Evolutionary conservation across 2,888 invertebrate species (phyloP), one percentile per base, ranked within the genome.

Genomic region (Norana najaformis): DNA sequence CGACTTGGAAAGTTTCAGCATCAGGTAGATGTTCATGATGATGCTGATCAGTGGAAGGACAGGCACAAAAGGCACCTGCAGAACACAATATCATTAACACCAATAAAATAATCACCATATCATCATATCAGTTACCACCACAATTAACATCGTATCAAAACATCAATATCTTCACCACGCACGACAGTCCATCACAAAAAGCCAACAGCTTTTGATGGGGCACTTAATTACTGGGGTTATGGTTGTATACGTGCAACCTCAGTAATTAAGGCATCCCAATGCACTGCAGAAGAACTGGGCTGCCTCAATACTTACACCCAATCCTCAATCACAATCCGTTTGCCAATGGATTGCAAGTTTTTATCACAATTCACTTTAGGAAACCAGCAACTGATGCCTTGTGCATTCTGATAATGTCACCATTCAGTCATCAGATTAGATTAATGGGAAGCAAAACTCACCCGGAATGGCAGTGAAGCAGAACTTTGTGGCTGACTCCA

Each of bases 1-100:
- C 92, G 96, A 95, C 0, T 95, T 93, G 92, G 97, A 97, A 92
- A 98, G 95, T 95, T 97, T 96, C 90, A 97, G 95, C 97, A 98
- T 97, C 37, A 98, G 95, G 94, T 97, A 97, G 90, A 97, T 96
- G 94, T 98, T 98, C 82, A 93, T 92, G 85, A 93, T 92, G 89
- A 94, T 94, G 39, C 94, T 94, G 36, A 93, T 88, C 16, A 93
- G 92, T 0, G 94, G 94, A 20, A 94, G 93, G 39, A 94, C 90
- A 1, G 94, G 94, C 6, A 94, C 94, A 39, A 94, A 91, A 0
- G 94, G 94, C 89, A 94, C 94, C 94, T 94, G 92, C 16, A 90
- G 90, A 23, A 35, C 83, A 89, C 89, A 36, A 34, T 13, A 85
- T 41, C 35, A 47, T 30, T 38, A 38, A 69, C n/a, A 30, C n/a